phyloP scores from a whole-genome alignment of 2,797 vertebrate species.

The Sebastes wilsoni region DNA sequence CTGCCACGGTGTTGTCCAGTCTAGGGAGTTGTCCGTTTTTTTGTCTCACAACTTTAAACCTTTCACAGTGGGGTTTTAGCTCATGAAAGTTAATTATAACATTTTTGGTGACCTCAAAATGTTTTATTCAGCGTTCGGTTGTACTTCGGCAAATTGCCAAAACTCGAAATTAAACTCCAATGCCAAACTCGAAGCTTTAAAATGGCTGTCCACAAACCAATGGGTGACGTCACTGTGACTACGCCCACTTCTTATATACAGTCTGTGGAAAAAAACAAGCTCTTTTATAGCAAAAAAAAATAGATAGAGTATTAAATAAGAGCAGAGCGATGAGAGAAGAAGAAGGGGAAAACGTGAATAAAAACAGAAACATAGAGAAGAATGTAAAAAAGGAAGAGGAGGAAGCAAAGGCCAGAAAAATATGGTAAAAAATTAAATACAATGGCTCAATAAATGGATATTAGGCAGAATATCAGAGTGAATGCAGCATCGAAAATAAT shows the following conservation, averaged over 20 bases:
- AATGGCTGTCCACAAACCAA: background rate
- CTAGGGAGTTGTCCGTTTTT: background rate
- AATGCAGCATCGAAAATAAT: background rate
- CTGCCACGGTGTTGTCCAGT: too few relatives aligned
- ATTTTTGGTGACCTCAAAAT: background rate
- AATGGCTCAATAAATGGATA: background rate
- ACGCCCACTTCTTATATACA: background rate
- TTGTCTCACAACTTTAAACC: background rate
- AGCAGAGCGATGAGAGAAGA: background rate
- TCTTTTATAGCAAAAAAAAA: background rate
- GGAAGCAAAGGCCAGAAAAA: background rate
- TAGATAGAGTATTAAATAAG: background rate
- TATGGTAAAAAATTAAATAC: background rate
- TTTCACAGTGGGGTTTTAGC: background rate
- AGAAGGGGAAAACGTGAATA: background rate
- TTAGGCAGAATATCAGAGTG: background rate
- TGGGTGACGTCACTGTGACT: background rate
- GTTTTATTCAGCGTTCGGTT: background rate
- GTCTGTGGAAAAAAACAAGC: background rate
- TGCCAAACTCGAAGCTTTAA: background rate
- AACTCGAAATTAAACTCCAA: too few relatives aligned
- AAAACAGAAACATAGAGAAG: background rate
- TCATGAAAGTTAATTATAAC: background rate
- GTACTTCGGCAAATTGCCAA: background rate
- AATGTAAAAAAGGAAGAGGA: background rate